These are phyloP conservation scores for Muscina levida DNA, from an alignment of 2,888 invertebrate genomes.

Conservation along the genomic window DNA sequence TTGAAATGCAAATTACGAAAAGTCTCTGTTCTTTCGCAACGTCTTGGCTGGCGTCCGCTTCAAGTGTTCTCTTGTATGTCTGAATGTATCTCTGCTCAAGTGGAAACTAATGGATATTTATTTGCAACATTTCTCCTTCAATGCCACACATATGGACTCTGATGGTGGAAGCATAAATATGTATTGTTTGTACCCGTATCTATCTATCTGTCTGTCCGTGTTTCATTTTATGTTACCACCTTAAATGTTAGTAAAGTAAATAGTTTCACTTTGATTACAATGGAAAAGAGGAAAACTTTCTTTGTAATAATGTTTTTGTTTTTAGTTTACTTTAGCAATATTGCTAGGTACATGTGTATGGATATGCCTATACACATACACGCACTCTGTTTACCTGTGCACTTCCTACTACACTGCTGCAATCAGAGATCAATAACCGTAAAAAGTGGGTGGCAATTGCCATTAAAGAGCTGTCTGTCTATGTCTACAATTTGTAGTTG, in stretches of 20 bases:
- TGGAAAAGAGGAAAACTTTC: slow-evolving; percentile 27
- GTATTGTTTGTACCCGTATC: slow-evolving; percentile 5
- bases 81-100: slow-evolving; percentile 42
- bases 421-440: slow-evolving; percentile 40
- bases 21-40: slow-evolving; percentile 4
- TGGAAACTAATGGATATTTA: slow-evolving; percentile 41
- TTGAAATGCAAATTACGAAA: slow-evolving; percentile 22
- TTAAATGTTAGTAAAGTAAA: slow-evolving; percentile 32
- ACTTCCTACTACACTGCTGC: background rate
- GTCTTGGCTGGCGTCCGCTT: slow-evolving; percentile 25
- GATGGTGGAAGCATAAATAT: slow-evolving; percentile 23
- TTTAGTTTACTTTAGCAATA: too few relatives aligned
- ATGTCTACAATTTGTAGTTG: slow-evolving; percentile 14
- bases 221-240: slow-evolving; percentile 2
- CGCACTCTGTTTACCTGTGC: too few relatives aligned
- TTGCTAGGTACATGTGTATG: slow-evolving; percentile 14
- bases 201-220: background rate
- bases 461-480: slow-evolving; percentile 19
- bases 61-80: slow-evolving; percentile 39
- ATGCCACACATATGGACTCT: background rate
- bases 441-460: slow-evolving; percentile 38
- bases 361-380: slow-evolving; percentile 14
- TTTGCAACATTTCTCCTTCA: slow-evolving; percentile 28
- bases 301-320: slow-evolving; percentile 29
- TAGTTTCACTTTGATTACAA: slow-evolving; percentile 34